Conservation (phyloP, 1,140 invertebrate genomes). For the Danaus plexippus region DNA sequence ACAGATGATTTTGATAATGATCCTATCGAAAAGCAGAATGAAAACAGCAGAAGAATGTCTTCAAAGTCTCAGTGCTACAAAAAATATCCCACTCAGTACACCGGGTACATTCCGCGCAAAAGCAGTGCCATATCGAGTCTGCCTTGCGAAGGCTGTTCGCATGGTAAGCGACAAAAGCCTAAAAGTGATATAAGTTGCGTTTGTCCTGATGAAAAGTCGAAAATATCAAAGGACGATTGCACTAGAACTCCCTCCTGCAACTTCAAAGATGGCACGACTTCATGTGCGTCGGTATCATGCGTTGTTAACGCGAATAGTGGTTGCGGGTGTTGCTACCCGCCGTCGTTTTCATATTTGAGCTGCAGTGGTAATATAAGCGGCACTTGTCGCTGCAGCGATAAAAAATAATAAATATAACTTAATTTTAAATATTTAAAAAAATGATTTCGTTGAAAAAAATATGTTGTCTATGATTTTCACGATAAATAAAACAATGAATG, state of each 20-base stretch:
- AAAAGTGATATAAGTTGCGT: not conserved
- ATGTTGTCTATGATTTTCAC: too few species aligned
- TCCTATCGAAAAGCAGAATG: too few species aligned
- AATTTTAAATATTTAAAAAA: too few species aligned
- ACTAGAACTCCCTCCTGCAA: too few species aligned
- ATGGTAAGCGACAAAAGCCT: not conserved
- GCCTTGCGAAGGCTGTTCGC: not conserved
- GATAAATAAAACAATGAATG: too few species aligned
- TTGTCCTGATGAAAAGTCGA: not conserved
- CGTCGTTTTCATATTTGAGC: constrained; percentile 24
- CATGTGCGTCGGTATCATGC: constrained; percentile 1
- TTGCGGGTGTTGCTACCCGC: constrained; percentile 31
- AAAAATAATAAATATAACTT: not conserved
- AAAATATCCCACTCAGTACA: not conserved
- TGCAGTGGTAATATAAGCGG: constrained; percentile 28
- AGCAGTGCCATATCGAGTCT: constrained; percentile 1
- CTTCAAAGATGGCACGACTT: not conserved
- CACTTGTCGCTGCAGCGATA: constrained; percentile 23
- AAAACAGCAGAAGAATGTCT: too few species aligned
- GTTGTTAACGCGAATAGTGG: constrained; percentile 5
- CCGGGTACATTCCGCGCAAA: not conserved
- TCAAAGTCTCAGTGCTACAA: too few species aligned
- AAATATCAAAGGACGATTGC: not conserved
- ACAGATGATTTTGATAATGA: too few species aligned
- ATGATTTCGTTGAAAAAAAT: too few species aligned